Evolutionary conservation across 1,140 invertebrate species (phyloP), one percentile per base, ranked within the genome.

Genomic region (Plodia interpunctella): DNA sequence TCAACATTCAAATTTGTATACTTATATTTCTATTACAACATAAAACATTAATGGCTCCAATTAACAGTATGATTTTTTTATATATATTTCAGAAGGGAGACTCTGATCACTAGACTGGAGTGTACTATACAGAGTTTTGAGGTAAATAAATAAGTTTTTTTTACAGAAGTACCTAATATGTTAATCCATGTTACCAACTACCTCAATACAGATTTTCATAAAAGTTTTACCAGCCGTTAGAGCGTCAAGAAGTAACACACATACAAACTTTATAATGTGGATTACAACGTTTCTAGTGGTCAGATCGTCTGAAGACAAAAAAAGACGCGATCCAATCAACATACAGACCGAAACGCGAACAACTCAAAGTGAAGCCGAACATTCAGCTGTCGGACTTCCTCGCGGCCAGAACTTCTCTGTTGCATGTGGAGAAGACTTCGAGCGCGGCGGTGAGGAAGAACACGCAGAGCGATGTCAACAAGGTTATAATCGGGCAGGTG

Each of bases 91-190:
- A 32, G 97, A 60, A 90, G 97, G 59, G 94, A 98, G 78, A 97
- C 97, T 92, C 92, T 99, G 65, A 86, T 98, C 0, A 97, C 97
- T 62, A 91, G 98, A 55, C 85, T 98, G 49, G 97, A 99, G 90
- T 97, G 98, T 38, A 99, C 98, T 3, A 93, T 99, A 73, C 96
- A 97, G 85, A 98, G 97, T 19, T 99, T 98, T 88, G 92, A 95
- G 90, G 93, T 94, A 78, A 78, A 67, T 25, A n/a, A n/a, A n/a
- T n/a, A n/a, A n/a, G n/a, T n/a, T n/a, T n/a, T n/a, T n/a, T n/a
- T n/a, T n/a, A n/a, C n/a, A n/a, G n/a, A n/a, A n/a, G n/a, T n/a
- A n/a, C n/a, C n/a, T n/a, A n/a, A n/a, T n/a, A n/a, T n/a, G n/a
- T n/a, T n/a, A n/a, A n/a, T n/a, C n/a, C n/a, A n/a, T n/a, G n/a